A percentile compares a stretch with the other conserved stretches of the same genome.
These are phyloP conservation scores for Dexiosoma caninum DNA, from an alignment of 2,888 invertebrate genomes.

Conservation along the genomic window DNA sequence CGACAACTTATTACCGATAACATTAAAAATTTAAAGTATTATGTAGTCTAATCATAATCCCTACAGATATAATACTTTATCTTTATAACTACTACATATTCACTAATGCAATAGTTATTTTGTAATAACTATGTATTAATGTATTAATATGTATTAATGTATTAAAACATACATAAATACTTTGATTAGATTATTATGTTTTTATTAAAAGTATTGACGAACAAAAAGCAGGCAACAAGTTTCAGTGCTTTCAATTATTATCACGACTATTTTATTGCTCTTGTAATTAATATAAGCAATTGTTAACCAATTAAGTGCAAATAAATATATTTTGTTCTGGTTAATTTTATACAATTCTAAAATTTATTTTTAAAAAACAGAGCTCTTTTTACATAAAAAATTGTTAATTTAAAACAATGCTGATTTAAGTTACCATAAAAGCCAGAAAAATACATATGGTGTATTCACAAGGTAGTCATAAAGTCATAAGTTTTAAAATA, in stretches of 20 bases:
- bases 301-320: conserved; percentile 34
- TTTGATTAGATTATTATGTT: conserved; percentile 47
- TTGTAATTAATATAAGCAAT: background rate
- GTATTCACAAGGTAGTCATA: too few species aligned
- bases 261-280: conserved; percentile 7
- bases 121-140: background rate
- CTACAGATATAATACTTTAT: background rate
- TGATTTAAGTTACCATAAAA: background rate
- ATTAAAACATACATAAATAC: too few species aligned
- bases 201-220: conserved; percentile 28
- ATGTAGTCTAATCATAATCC: background rate
- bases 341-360: conserved; percentile 31
- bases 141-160: too few species aligned
- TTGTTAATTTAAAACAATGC: conserved; percentile 4
- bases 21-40: too few species aligned
- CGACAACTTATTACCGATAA: too few species aligned
- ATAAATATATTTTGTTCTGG: background rate
- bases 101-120: background rate
- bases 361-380: background rate
- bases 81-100: background rate
- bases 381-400: background rate
- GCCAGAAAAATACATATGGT: too few species aligned
- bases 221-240: conserved; percentile 36
- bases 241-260: conserved; percentile 47
- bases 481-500: too few species aligned